Evolutionary conservation across 2,113 vertebrate genomes (phyloP), one percentile per base, ranked within the genome.

Genomic region (Paramormyrops kingsleyae): DNA sequence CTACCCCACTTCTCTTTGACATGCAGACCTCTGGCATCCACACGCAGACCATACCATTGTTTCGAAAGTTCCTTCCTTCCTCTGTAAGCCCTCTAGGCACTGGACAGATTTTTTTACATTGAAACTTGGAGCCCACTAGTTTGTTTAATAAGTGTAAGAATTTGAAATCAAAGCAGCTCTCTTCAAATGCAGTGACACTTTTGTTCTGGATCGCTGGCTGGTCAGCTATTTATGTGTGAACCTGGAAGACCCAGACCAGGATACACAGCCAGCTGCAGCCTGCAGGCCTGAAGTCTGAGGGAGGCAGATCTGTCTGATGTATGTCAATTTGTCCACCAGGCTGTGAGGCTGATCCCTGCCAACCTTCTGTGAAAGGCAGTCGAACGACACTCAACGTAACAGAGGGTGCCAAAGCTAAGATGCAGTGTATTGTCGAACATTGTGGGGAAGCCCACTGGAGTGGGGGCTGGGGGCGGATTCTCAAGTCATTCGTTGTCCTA

Each of bases 381-480:
- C 93, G 95, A 0, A 7, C 15, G 0, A 85, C 74, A 0, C 2
- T 91, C 10, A 0, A 44, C 13, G 84, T 90, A 13, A 84, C 90
- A 46, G 85, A 90, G 80, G 94, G 95, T 5, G n/a, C 10, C n/a
- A 91, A 59, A 35, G 15, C 94, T 31, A 88, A 88, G 1, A 74
- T 95, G 89, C 90, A 86, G 44, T 96, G 95, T 90, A 90, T 90
- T 4, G 92, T 96, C 50, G 53, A 66, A 21, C 94, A 96, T 90
- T 96, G 95, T 91, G 94, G 92, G 31, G 0, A 24, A 0, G 0
- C 47, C 0, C 0, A 0, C 35, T 96, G 95, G 94, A 92, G 1
- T 0, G 91, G 91, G 10, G 70, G 50, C 7, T 96, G 95, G 95
- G 89, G n/a, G 24, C 88, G 42, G 42, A 66, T 31, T 52, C 0